Evolutionary conservation across 1,140 invertebrate genomes (phyloP).

Genomic region (Eumeta japonica): DNA sequence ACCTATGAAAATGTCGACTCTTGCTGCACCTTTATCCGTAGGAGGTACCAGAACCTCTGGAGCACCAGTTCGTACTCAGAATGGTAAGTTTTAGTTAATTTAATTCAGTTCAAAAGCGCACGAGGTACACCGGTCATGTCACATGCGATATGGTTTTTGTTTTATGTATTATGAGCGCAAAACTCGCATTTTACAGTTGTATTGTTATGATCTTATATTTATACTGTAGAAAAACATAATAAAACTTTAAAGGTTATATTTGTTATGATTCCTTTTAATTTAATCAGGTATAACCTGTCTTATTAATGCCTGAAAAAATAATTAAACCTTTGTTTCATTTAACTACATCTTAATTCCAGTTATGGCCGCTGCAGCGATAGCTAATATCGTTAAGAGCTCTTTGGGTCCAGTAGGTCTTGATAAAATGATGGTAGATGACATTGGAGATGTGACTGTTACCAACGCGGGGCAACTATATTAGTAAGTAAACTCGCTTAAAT

Average conservation of each 20-base stretch:
- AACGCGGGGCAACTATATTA: conserved; percentile 98
- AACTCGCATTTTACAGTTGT: neutral
- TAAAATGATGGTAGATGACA: conserved; percentile 99
- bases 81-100: conserved; percentile 69
- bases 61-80: conserved; percentile 89
- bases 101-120: conserved; percentile 15
- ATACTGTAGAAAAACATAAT: no score
- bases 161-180: conserved; percentile 7
- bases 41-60: conserved; percentile 86
- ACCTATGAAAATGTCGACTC: conserved; percentile 52
- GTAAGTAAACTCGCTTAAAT: conserved; percentile 30
- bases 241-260: no score
- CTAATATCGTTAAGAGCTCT: conserved; percentile 99
- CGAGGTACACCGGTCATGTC: conserved; percentile 44
- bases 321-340: no score
- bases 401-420: conserved; percentile 97
- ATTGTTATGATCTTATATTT: no score
- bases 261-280: no score
- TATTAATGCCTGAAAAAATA: no score
- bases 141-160: conserved; percentile 36
- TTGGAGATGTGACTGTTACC: conserved; percentile 98
- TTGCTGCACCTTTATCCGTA: conserved; percentile 69
- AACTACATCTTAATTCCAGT: conserved; percentile 70
- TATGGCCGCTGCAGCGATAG: conserved; percentile 90
- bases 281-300: no score